Conservation (phyloP, 1,140 invertebrate species). For the Zaprionus lachaisei region DNA sequence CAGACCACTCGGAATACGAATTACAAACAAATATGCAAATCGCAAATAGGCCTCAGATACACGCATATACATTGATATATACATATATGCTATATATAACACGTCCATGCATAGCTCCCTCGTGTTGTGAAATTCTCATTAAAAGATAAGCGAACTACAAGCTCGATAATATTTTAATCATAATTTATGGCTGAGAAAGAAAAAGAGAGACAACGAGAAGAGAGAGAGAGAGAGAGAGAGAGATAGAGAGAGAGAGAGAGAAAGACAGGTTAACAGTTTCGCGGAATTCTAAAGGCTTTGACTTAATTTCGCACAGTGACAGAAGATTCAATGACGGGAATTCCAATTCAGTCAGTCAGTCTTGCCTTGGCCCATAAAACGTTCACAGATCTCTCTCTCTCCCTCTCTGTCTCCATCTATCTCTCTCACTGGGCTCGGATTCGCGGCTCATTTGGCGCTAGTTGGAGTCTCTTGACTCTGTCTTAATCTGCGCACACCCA, state of each 20-base stretch:
- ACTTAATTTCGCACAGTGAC: constrained; percentile 34
- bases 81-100: constrained; percentile 5
- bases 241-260: not conserved
- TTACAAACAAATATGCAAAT: constrained; percentile 42
- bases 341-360: constrained; percentile 31
- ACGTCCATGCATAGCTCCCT: not conserved
- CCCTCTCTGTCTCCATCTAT: not conserved
- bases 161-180: constrained; percentile 50
- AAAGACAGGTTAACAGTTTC: not conserved
- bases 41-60: constrained; percentile 32
- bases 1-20: constrained; percentile 44
- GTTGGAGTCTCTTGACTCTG: constrained; percentile 17
- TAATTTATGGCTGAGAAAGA: constrained; percentile 36
- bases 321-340: constrained; percentile 45
- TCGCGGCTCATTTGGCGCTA: constrained; percentile 43
- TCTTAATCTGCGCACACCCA: constrained; percentile 37
- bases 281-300: not conserved
- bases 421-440: constrained; percentile 8
- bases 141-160: constrained; percentile 49
- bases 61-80: not conserved
- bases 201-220: not conserved
- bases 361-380: constrained; percentile 45
- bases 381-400: not conserved
- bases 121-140: constrained; percentile 44
- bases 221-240: not conserved